Conservation (phyloP, 2,888 invertebrate genomes). For the Allophyes oxyacanthae region DNA sequence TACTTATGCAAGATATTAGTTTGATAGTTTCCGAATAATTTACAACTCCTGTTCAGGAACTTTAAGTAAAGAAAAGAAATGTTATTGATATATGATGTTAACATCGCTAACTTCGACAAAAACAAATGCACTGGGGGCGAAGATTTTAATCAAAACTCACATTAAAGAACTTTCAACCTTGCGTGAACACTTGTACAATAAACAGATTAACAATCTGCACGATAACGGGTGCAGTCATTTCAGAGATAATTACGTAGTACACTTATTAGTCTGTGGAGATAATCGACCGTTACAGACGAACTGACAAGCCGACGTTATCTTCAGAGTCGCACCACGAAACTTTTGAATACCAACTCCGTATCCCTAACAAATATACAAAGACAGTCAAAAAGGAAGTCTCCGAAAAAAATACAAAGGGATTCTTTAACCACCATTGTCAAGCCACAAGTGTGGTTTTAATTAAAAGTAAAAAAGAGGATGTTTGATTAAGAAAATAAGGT, state of each 20-base stretch:
- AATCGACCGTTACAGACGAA: constrained; percentile 35
- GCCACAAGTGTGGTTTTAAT: constrained; percentile 62
- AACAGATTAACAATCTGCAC: not conserved
- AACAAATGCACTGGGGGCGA: not conserved
- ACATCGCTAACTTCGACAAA: not conserved
- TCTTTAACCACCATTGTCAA: constrained; percentile 67
- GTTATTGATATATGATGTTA: not conserved
- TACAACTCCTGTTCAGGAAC: constrained; percentile 20
- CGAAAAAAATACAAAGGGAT: constrained; percentile 62
- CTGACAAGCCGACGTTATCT: constrained; percentile 43
- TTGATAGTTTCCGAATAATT: constrained; percentile 17
- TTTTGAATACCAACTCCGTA: constrained; percentile 31
- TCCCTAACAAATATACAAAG: constrained; percentile 50
- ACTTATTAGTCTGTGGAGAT: too few species aligned
- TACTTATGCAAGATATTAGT: constrained; percentile 23
- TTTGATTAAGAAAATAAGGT: constrained; percentile 62
- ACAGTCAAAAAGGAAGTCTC: constrained; percentile 43
- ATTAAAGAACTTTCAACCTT: constrained; percentile 1
- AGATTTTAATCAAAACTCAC: not conserved
- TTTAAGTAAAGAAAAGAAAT: constrained; percentile 5
- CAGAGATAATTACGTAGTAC: too few species aligned
- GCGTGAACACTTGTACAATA: constrained; percentile 8
- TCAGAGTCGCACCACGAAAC: constrained; percentile 23
- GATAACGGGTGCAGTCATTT: constrained; percentile 28
- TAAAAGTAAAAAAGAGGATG: constrained; percentile 61